These are phyloP conservation scores for Tragopan temminckii DNA, from an alignment of 2,797 vertebrate genomes.

Conservation along the genomic window DNA sequence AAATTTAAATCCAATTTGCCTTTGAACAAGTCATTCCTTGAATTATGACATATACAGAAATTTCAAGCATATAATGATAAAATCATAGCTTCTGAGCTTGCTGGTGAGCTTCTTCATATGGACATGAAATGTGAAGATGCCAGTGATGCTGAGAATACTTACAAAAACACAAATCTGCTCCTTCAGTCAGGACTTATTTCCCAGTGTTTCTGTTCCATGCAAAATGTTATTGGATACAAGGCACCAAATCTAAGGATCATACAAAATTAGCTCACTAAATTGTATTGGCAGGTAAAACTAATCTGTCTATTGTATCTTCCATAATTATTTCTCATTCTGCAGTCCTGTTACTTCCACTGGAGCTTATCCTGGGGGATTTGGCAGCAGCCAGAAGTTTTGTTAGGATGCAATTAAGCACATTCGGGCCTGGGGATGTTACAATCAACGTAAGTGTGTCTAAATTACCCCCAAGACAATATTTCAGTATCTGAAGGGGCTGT, in stretches of 20 bases:
- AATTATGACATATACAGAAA: constrained; percentile 37
- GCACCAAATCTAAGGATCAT: constrained; percentile 77
- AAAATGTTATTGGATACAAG: constrained; percentile 74
- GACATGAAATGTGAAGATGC: constrained; percentile 25
- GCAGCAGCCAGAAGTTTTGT: neutral
- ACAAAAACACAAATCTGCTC: constrained; percentile 53
- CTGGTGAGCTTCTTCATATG: constrained; percentile 58
- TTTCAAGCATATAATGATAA: constrained; percentile 10
- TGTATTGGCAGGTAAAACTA: constrained; percentile 54
- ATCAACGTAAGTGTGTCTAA: constrained; percentile 18
- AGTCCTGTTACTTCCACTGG: neutral
- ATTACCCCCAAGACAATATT: neutral
- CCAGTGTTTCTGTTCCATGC: constrained; percentile 61
- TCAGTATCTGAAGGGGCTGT: too few species aligned
- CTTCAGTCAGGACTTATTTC: constrained; percentile 25
- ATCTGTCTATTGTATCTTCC: neutral
- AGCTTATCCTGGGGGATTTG: neutral
- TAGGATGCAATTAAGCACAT: constrained; percentile 25
- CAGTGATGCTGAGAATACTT: constrained; percentile 26
- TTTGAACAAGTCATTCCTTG: constrained; percentile 26
- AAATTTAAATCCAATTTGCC: neutral
- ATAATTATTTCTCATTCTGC: constrained; percentile 31
- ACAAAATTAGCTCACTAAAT: constrained; percentile 73
- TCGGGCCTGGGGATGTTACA: constrained; percentile 49
- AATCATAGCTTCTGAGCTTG: constrained; percentile 41